phyloP scores from a whole-genome alignment of 2,797 vertebrate species.

The Molothrus aeneus region DNA sequence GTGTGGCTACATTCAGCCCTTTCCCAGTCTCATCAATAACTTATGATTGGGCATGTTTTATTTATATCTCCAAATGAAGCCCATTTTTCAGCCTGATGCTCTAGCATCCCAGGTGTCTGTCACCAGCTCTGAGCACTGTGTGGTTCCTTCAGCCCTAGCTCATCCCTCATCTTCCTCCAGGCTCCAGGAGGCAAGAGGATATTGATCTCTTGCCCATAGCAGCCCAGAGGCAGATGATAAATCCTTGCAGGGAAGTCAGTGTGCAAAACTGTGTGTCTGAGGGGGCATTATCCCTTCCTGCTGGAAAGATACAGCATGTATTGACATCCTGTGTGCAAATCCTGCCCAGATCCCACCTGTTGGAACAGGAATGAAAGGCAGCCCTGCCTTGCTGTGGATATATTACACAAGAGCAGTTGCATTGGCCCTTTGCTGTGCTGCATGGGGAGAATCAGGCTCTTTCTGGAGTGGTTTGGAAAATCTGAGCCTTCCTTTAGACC shows the following conservation, averaged over 20 bases:
- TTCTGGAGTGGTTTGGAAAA: not conserved
- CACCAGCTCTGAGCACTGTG: not conserved
- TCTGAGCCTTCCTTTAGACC: not conserved
- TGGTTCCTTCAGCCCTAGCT: not conserved
- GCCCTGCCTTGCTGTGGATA: not conserved
- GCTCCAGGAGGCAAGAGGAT: not conserved
- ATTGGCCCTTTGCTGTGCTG: not conserved
- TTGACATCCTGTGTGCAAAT: not conserved
- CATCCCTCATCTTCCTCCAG: not conserved
- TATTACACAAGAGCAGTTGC: rapidly evolving
- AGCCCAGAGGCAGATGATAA: not conserved
- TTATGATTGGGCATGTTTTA: slow-evolving; percentile 19
- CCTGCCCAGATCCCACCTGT: not conserved
- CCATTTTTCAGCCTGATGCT: slow-evolving; percentile 5
- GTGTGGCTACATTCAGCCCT: rapidly evolving
- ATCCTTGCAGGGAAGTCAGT: not conserved
- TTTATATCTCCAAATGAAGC: slow-evolving; percentile 38
- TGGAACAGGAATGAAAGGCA: not conserved
- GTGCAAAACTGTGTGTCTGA: not conserved
- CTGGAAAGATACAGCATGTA: not conserved
- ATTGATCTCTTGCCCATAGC: not conserved
- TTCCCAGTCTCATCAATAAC: not conserved
- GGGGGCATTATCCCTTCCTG: not conserved
- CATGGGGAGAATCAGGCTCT: not conserved
- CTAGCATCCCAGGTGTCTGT: not conserved